A percentile compares a stretch with the other conserved stretches of the same genome.
phyloP scores from a whole-genome alignment of 2,888 invertebrate species.

The Drosophila meridiana region DNA sequence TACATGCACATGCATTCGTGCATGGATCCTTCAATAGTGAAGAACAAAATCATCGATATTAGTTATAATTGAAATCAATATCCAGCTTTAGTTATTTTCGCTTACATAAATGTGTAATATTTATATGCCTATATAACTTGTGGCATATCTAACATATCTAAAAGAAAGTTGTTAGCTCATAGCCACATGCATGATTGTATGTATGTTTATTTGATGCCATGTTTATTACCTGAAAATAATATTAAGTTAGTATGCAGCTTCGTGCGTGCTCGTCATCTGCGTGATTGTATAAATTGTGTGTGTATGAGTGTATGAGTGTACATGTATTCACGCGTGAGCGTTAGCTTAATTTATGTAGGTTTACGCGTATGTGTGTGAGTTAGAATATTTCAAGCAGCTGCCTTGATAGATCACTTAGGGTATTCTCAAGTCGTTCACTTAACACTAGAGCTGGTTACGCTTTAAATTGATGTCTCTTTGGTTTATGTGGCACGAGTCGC shows the following conservation, averaged over 20 bases:
- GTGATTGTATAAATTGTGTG: not conserved
- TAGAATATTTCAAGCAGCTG: not conserved
- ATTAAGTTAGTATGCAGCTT: not conserved
- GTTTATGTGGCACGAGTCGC: slow-evolving; percentile 46
- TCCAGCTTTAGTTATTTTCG: not conserved
- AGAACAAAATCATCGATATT: not conserved
- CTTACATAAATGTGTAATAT: not conserved
- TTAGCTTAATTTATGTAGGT: not conserved
- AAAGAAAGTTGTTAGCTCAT: not conserved
- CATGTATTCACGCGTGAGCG: not conserved
- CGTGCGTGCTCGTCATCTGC: not conserved
- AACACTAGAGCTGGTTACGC: not conserved
- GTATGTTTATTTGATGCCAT: not conserved
- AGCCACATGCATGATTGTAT: not conserved
- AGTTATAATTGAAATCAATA: not conserved
- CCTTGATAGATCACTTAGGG: not conserved
- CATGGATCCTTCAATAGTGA: not conserved
- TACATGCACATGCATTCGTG: no score
- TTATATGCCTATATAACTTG: not conserved
- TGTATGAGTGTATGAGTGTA: not conserved
- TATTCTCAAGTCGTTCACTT: not conserved
- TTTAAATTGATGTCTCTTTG: slow-evolving; percentile 20
- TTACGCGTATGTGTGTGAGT: not conserved
- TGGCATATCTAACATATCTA: no score
- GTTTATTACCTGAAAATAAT: not conserved